A percentile compares a stretch with the other conserved stretches of the same genome.
These are phyloP conservation scores for Pipistrellus nathusii DNA, from an alignment of 2,797 vertebrate species.

Conservation along the genomic window DNA sequence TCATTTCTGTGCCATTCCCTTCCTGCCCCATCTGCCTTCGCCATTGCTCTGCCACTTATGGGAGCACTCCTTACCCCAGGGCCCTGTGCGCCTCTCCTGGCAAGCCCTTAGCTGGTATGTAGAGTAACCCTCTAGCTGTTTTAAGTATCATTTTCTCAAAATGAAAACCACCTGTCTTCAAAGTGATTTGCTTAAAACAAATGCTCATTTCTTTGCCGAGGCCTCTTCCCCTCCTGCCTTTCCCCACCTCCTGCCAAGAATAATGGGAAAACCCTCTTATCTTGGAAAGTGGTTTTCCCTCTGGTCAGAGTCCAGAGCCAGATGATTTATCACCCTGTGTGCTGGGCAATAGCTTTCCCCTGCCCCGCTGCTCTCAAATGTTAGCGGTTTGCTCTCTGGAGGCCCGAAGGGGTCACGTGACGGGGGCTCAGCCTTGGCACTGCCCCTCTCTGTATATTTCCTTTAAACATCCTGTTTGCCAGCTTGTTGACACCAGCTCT, in stretches of 20 bases:
- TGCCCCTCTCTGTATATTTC: not conserved
- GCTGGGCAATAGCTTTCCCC: slow-evolving; percentile 11
- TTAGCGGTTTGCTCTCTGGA: slow-evolving; percentile 27
- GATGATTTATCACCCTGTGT: slow-evolving; percentile 67
- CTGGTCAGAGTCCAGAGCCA: slow-evolving; percentile 68
- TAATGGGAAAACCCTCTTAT: slow-evolving; percentile 75
- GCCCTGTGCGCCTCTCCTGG: not conserved
- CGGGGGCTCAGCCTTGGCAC: not conserved
- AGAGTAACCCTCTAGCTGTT: slow-evolving; percentile 53
- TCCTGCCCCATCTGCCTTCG: not conserved
- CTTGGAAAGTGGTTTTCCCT: slow-evolving; percentile 74
- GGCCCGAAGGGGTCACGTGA: not conserved
- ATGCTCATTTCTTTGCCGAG: slow-evolving; percentile 62
- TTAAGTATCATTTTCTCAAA: slow-evolving; percentile 72
- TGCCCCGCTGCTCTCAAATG: not conserved
- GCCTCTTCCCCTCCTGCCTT: slow-evolving; percentile 48
- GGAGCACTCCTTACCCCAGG: slow-evolving; percentile 7
- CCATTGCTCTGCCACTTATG: not conserved
- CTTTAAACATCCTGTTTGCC: slow-evolving; percentile 8
- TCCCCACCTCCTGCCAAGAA: slow-evolving; percentile 76
- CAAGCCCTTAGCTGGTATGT: not conserved
- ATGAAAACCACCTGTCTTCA: slow-evolving; percentile 80
- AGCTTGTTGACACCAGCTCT: not conserved
- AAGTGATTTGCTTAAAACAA: slow-evolving; percentile 74
- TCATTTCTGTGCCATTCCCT: not conserved